Evolutionary conservation across 2,113 vertebrate genomes (phyloP), one percentile per base, ranked within the genome.

Genomic region (Halcyon malimbica): DNA sequence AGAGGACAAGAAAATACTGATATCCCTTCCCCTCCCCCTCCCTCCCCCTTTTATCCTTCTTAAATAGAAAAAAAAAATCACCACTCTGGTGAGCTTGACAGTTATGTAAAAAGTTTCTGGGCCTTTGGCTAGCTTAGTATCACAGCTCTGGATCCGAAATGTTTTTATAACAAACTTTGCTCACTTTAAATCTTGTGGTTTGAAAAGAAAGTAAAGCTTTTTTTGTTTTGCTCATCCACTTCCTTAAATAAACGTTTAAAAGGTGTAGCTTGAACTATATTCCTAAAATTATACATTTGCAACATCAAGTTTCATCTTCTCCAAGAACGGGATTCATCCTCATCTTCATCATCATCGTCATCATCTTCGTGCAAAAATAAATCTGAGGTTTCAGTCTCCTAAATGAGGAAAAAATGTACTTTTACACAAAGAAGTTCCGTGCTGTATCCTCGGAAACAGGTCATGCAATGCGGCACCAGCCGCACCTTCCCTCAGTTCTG

Each of bases 271-370:
- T 95, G 97, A 97, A 98, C 97, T 97, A 97, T 97, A 97, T 97
- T 97, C 96, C 97, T 98, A 98, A 97, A 98, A 98, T 94, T 93
- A 98, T 92, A 98, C 94, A 97, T 96, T 97, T 98, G 6, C 11
- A 93, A 94, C 39, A 94, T 97, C 95, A 97, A 97, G 89, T 98
- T 98, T 99, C 98, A 99, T 99, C 99, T 99, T 96, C 99, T 98
- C 99, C 99, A 99, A 19, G 99, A 99, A 95, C 99, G 99, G 93
- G 99, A 99, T 95, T 99, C 99, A 68, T 99, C 98, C 96, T 99
- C 99, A 57, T 99, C 99, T 82, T 99, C 99, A 19, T 99, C 99
- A 7, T 99, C 99, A 1, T 99, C 99, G 1, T 99, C 99, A 29
- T 99, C 99, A 89, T 99, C 99, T 97, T 99, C 99, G 50, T 98